Percentiles rank a stretch among this genome's conserved stretches.
Conservation (phyloP, 2,113 vertebrate species). For the Mirza zaza region DNA sequence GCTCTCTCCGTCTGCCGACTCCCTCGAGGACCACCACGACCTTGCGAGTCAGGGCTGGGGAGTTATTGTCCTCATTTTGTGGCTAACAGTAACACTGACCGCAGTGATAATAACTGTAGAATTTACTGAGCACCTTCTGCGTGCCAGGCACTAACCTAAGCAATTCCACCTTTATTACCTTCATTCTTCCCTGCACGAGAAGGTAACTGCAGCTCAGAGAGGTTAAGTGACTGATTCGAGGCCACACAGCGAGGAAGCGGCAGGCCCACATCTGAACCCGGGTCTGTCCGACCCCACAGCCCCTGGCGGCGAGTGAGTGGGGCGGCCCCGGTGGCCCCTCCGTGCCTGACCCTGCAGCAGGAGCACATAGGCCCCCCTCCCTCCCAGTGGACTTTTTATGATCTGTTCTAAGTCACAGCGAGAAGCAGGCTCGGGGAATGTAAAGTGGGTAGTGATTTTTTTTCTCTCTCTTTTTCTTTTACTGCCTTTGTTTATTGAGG, state of each 20-base stretch:
- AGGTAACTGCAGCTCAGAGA: conserved; percentile 40
- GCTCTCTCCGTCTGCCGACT: not conserved
- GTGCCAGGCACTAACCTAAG: not conserved
- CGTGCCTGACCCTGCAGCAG: accelerated
- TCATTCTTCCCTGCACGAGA: not conserved
- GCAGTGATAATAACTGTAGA: not conserved
- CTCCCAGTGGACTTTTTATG: not conserved
- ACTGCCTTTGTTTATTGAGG: conserved; percentile 73
- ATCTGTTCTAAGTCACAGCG: not conserved
- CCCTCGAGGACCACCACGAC: not conserved
- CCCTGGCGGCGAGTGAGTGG: accelerated
- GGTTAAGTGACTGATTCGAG: not conserved
- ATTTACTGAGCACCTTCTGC: not conserved
- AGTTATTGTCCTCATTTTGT: not conserved
- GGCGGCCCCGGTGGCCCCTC: not conserved
- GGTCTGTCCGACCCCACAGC: not conserved
- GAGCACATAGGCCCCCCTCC: accelerated
- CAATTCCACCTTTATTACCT: not conserved
- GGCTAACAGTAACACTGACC: not conserved
- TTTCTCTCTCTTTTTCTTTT: conserved; percentile 23
- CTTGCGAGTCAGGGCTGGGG: not conserved
- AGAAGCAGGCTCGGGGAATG: not conserved
- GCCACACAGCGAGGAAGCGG: not conserved
- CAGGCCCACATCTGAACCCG: not conserved
- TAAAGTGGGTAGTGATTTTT: not conserved